Conservation (phyloP, 2,797 vertebrate species). For the Anisognathus igniventris region DNA sequence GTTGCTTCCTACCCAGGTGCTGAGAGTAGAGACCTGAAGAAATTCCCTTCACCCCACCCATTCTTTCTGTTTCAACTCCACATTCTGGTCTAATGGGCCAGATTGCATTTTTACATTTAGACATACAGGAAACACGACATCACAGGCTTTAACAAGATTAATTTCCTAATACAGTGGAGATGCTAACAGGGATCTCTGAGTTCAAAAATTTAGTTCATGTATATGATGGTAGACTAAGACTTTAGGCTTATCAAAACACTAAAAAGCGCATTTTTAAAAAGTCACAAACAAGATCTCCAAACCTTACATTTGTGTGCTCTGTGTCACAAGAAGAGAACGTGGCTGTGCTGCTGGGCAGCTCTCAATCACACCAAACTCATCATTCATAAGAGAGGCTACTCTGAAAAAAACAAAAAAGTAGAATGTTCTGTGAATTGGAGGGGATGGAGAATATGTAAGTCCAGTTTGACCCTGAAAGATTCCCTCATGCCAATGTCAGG, state of each 20-base stretch:
- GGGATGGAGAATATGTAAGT: background rate
- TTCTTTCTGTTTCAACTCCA: background rate
- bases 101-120: background rate
- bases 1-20: background rate
- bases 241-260: background rate
- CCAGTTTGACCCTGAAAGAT: background rate
- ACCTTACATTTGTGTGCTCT: accelerated
- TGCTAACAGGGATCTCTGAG: background rate
- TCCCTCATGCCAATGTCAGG: background rate
- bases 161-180: background rate
- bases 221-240: background rate
- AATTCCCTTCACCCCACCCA: background rate
- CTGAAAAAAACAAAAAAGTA: background rate
- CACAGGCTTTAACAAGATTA: background rate
- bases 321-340: accelerated
- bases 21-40: background rate
- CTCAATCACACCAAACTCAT: background rate
- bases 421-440: background rate
- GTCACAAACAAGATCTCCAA: background rate
- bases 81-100: background rate
- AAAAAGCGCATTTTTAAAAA: background rate
- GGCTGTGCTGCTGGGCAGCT: background rate
- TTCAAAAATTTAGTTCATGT: background rate
- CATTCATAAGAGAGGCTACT: background rate
- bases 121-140: background rate